Base-by-base conservation (phyloP, 2,888 invertebrate species). In the Rotaria macrura region DNA sequence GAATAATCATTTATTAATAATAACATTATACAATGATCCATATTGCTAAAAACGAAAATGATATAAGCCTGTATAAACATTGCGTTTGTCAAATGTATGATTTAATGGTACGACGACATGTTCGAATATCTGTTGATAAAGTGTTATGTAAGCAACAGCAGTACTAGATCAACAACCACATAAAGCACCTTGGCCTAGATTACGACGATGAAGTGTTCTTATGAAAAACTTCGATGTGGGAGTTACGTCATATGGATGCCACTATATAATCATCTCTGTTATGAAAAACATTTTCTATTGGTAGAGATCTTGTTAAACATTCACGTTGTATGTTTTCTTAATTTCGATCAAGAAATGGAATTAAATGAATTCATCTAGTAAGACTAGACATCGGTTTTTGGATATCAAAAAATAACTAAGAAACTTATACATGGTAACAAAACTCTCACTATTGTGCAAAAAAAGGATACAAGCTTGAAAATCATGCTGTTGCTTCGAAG, bases 91-190 rank as follows among this genome's bases (percentile, higher is more conserved):
- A 90, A 98, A 98, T 88, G 94, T 93, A 91, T 99, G 98, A 90
- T 97, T 96, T 89, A 95, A 94, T 6, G 97, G 97, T 65, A 98
- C 96, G 87, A 98, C 95, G 92, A n/a, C n/a, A n/a, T 96, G 95
- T 92, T 95, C 94, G 92, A 98, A 96, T 87, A 97, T 92, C 89
- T 94, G 93, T 87, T 93, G 93, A 89, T 95, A 94, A 10, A 88
- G 88, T 0, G 97, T 97, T 52, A 98, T 92, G 91, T 96, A 96
- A 23, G 97, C 97, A 0, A 96, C 94, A 2, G 96, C 97, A 0
- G 97, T 97, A 86, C 97, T 92, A 20, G 97, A 92, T 97, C 97
- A 97, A 90, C 97, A 97, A 91, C 97, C 89, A 92, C 93, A 96
- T 43, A 97, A 91, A 92, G 95, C 95, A 83, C 97, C 97, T 91